Percentiles rank a stretch among this genome's conserved stretches.
These are phyloP conservation scores for Urocyon cinereoargenteus DNA, from an alignment of 2,797 vertebrate genomes.

Conservation along the genomic window DNA sequence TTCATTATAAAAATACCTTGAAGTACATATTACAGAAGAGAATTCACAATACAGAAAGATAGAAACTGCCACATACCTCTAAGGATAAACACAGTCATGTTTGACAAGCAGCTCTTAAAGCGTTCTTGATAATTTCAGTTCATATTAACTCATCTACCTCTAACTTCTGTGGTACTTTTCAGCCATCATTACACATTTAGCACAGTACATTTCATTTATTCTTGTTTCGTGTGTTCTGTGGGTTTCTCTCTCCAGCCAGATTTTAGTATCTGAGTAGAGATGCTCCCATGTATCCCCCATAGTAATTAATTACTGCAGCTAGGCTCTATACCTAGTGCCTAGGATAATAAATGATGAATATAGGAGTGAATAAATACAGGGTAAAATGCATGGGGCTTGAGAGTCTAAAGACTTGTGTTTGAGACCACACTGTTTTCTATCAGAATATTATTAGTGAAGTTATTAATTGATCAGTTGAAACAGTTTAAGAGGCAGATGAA, in stretches of 20 bases:
- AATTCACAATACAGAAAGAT: constrained; percentile 1
- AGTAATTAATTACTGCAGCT: not conserved
- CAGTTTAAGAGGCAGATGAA: constrained; percentile 12
- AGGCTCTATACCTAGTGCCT: not conserved
- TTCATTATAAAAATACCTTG: constrained; percentile 40
- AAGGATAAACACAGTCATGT: not conserved
- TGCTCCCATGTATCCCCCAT: not conserved
- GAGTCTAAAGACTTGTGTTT: not conserved
- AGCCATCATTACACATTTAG: constrained; percentile 15
- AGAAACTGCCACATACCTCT: constrained; percentile 41
- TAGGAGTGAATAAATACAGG: not conserved
- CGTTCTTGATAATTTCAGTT: constrained; percentile 31
- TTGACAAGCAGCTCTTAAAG: constrained; percentile 40
- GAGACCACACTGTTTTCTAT: not conserved
- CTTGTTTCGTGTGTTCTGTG: constrained; percentile 7
- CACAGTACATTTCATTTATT: constrained; percentile 16
- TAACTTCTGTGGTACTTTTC: constrained; percentile 39
- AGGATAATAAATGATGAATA: not conserved
- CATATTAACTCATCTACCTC: not conserved
- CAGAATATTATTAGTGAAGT: constrained; percentile 18
- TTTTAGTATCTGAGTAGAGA: not conserved
- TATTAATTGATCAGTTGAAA: not conserved
- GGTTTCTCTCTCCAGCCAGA: not conserved
- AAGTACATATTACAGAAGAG: constrained; percentile 25
- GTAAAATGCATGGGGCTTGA: not conserved